Evolutionary conservation across 2,797 vertebrate genomes (phyloP), one percentile per base, ranked within the genome.

Genomic region (Lindbergichthys nudifrons): DNA sequence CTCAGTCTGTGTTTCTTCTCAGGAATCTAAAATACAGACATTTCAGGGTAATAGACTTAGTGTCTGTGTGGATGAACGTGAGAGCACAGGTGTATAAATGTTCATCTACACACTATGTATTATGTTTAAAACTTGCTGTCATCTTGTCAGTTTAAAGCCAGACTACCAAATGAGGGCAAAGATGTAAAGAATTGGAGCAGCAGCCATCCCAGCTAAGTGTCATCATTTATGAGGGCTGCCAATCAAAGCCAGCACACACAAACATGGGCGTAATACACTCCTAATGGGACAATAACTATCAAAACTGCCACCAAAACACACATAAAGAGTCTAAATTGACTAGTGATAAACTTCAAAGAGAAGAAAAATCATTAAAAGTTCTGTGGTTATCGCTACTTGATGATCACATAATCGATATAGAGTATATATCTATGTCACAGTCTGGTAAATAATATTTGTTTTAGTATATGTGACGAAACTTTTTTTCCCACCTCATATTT

Each of bases 1-100:
- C 70, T 62, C 70, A 56, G 73, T 42, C 80, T 85, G 51, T 52
- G 48, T 68, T 82, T 41, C 47, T 84, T 46, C 64, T 86, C 58
- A 71, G 70, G 61, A 80, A 80, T 80, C 68, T 45, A 61, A 71
- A 77, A 41, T 21, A 70, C 64, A 63, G 71, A 77, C 79, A 64
- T 81, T 59, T 36, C 73, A 47, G 48, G 47, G 41, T 69, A 51
- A 65, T 57, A 73, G 51, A 68, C 76, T 75, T 48, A 54, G 14
- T 61, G 59, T 61, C 45, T 62, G 54, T 65, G 23, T 47, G 42
- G n/a, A 14, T 15, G 56, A 51, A 21, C 50, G 57, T 45, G 68
- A 61, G 16, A 54, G 13, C 14, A 50, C 59, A 84, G 78, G 78
- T 86, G 79, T 59, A 56, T 54, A 65, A 65, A 70, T 67, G 21